Conservation (phyloP, 2,888 invertebrate genomes). For the Sphaerophoria taeniata region DNA sequence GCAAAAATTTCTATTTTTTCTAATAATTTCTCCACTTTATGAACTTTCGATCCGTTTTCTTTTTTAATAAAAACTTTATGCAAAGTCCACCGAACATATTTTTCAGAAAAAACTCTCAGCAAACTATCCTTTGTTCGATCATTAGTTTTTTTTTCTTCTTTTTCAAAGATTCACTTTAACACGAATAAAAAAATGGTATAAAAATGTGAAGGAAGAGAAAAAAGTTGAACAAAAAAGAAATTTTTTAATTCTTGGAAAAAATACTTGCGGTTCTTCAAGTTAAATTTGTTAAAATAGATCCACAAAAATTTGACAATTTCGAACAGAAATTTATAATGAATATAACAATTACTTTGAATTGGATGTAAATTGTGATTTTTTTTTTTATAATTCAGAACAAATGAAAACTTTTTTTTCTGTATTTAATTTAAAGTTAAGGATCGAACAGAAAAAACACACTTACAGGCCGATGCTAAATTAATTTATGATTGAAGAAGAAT, state of each 20-base stretch:
- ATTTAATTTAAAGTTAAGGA: slow-evolving; percentile 40
- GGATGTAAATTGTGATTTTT: slow-evolving; percentile 48
- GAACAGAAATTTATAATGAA: slow-evolving; percentile 36
- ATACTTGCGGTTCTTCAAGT: slow-evolving; percentile 61
- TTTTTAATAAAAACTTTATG: slow-evolving; percentile 5
- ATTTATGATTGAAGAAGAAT: slow-evolving; percentile 64
- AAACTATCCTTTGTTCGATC: slow-evolving; percentile 55
- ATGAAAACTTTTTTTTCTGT: slow-evolving; percentile 50
- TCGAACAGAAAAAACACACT: slow-evolving; percentile 67
- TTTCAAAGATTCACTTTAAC: slow-evolving; percentile 61
- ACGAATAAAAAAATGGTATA: slow-evolving; percentile 23
- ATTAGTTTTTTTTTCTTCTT: too few species aligned
- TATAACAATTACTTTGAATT: slow-evolving; percentile 68
- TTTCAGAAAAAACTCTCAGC: neutral
- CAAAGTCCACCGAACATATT: neutral
- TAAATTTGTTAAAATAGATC: slow-evolving; percentile 10
- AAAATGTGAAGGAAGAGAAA: slow-evolving; percentile 1
- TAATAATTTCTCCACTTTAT: slow-evolving; percentile 58
- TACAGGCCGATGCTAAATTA: slow-evolving; percentile 74
- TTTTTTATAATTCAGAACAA: too few species aligned
- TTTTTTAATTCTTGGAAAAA: slow-evolving; percentile 37
- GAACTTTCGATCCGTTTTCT: slow-evolving; percentile 42
- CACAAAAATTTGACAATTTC: slow-evolving; percentile 8
- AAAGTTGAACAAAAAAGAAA: slow-evolving; percentile 30
- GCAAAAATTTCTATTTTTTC: slow-evolving; percentile 45